Evolutionary conservation across 2,113 vertebrate genomes (phyloP), one percentile per base, ranked within the genome.

Genomic region (Bufo bufo): DNA sequence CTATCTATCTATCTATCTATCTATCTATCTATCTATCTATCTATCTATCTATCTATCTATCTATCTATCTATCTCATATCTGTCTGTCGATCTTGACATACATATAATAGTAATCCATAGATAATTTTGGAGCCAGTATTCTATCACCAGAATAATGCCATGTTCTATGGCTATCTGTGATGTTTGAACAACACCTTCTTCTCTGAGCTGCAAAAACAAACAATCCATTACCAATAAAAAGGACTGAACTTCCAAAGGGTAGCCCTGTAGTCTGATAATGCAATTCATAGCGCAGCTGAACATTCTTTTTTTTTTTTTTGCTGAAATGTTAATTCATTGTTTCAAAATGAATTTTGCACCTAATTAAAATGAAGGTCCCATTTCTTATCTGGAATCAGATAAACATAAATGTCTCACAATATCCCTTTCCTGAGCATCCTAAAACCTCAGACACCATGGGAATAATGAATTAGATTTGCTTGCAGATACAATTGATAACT

Each of bases 401-500:
- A 88, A 84, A 84, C 47, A 69, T 88, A 84, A 88, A 88, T 82
- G 87, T 77, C 63, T 78, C 78, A 77, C 80, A 83, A 89, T 86
- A 86, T 83, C 85, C 74, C 71, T 83, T 65, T 74, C 79, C 82
- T 58, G 82, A 86, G 54, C 61, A 75, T 85, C 52, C 54, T 59
- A 66, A 66, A 75, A 89, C 90, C 75, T 56, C 47, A 65, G 2
- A 6, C 82, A 89, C 89, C 45, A 0, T 20, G 0, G 89, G 82
- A 91, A 49, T 89, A 83, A 77, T 88, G 4, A 0, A 19, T 91
- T 65, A 90, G 59, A 87, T 87, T 52, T 90, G 87, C 85, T 90
- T 75, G n/a, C 75, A 92, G 92, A 83, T 59, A 90, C 87, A 88
- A 78, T 78, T 2, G 89, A 88, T 83, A 85, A 19, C 90, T 90